A percentile compares a stretch with the other conserved stretches of the same genome.
Evolutionary conservation across 2,888 invertebrate genomes (phyloP).

Genomic region (Maniola hyperantus): DNA sequence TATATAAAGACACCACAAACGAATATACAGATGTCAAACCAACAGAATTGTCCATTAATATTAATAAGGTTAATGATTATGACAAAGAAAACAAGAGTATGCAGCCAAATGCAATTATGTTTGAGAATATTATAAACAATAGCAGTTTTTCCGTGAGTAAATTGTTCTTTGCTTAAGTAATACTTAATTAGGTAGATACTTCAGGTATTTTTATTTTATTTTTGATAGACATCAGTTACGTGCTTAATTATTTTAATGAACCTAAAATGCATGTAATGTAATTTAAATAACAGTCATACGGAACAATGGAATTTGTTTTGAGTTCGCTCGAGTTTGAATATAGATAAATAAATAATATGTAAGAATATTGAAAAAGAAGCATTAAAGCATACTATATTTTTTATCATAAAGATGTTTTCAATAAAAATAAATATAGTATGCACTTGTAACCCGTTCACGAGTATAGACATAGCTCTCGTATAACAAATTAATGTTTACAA

Average conservation of each 20-base stretch:
- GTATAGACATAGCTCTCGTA: neutral
- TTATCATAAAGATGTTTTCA: too few species aligned
- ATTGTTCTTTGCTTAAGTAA: constrained; percentile 21
- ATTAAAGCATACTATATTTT: too few species aligned
- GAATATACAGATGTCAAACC: constrained; percentile 53
- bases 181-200: constrained; percentile 16
- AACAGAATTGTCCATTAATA: constrained; percentile 40
- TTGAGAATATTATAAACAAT: constrained; percentile 26
- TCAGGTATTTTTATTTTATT: constrained; percentile 8
- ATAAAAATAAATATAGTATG: neutral
- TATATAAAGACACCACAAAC: constrained; percentile 70
- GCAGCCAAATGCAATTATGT: constrained; percentile 16
- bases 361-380: neutral
- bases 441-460: neutral
- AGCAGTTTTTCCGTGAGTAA: constrained; percentile 32
- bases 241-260: constrained; percentile 18
- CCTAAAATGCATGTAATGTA: neutral
- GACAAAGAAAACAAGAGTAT: constrained; percentile 9
- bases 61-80: constrained; percentile 9
- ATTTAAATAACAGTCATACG: neutral
- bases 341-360: too few species aligned
- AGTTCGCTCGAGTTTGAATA: too few species aligned
- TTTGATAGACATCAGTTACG: constrained; percentile 20
- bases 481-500: neutral
- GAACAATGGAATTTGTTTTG: neutral